A percentile compares a stretch with the other conserved stretches of the same genome.
phyloP scores from a whole-genome alignment of 2,888 invertebrate species.

The Bellardia bayeri region DNA sequence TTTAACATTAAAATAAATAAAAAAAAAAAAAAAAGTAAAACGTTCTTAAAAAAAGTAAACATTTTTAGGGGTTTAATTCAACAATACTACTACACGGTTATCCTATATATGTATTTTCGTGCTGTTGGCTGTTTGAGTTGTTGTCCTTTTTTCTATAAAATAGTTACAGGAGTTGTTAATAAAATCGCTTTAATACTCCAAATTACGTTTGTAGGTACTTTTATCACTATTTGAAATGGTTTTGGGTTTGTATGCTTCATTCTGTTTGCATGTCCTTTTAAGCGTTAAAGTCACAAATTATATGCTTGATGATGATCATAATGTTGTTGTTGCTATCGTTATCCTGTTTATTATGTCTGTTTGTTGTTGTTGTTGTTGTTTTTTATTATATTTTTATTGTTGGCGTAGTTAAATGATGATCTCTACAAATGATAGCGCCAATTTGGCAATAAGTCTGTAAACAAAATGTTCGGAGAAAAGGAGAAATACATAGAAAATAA shows the following conservation, averaged over 20 bases:
- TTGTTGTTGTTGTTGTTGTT: slow-evolving; percentile 22
- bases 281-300: slow-evolving; percentile 84
- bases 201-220: background rate
- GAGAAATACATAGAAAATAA: background rate
- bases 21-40: background rate
- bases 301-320: slow-evolving; percentile 52
- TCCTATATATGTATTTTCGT: slow-evolving; percentile 32
- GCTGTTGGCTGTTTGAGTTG: background rate
- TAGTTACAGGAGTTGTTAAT: background rate
- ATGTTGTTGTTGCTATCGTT: slow-evolving; percentile 48
- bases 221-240: slow-evolving; percentile 26
- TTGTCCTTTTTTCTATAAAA: slow-evolving; percentile 11
- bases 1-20: slow-evolving; percentile 45
- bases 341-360: slow-evolving; percentile 55
- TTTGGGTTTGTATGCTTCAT: slow-evolving; percentile 10
- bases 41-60: background rate
- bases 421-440: slow-evolving; percentile 82
- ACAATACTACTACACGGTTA: slow-evolving; percentile 5
- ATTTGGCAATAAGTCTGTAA: slow-evolving; percentile 80
- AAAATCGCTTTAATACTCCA: background rate
- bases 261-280: slow-evolving; percentile 74
- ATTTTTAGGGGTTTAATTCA: slow-evolving; percentile 51
- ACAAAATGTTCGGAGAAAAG: slow-evolving; percentile 55
- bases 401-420: slow-evolving; percentile 75
- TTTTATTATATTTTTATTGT: slow-evolving; percentile 36